Evolutionary conservation across 2,888 invertebrate genomes (phyloP).

Genomic region (Nysson spinosus): DNA sequence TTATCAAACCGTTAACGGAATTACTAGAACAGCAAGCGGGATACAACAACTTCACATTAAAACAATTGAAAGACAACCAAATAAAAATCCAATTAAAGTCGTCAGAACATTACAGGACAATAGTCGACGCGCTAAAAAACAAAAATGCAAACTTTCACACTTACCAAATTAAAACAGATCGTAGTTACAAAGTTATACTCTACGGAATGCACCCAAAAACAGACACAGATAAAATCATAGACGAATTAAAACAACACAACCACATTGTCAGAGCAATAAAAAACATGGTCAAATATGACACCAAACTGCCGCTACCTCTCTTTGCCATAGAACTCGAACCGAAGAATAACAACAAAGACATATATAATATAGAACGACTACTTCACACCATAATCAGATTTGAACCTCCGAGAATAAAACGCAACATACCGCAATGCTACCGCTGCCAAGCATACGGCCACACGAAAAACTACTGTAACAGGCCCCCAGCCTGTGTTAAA

Average conservation of each 20-base stretch:
- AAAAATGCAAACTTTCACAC: slow-evolving; percentile 3
- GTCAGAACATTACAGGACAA: background rate
- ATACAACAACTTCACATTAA: background rate
- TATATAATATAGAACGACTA: too few species aligned
- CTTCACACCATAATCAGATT: too few species aligned
- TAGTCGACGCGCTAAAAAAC: background rate
- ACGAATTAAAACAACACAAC: slow-evolving; percentile 1
- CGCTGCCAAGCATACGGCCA: too few species aligned
- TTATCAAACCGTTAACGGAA: background rate
- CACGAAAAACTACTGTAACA: too few species aligned
- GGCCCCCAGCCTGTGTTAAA: too few species aligned
- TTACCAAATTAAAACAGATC: background rate
- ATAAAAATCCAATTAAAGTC: background rate
- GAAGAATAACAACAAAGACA: slow-evolving; percentile 5
- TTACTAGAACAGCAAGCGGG: background rate
- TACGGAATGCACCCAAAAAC: background rate
- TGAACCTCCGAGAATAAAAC: too few species aligned
- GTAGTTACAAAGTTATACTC: background rate
- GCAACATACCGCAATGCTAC: too few species aligned
- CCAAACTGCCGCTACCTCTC: background rate
- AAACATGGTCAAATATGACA: background rate
- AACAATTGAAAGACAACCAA: background rate
- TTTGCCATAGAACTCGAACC: background rate
- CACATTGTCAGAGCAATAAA: slow-evolving; percentile 2
- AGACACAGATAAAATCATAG: background rate